These are phyloP conservation scores for Circaetus gallicus DNA, from an alignment of 2,113 vertebrate genomes.

Conservation along the genomic window DNA sequence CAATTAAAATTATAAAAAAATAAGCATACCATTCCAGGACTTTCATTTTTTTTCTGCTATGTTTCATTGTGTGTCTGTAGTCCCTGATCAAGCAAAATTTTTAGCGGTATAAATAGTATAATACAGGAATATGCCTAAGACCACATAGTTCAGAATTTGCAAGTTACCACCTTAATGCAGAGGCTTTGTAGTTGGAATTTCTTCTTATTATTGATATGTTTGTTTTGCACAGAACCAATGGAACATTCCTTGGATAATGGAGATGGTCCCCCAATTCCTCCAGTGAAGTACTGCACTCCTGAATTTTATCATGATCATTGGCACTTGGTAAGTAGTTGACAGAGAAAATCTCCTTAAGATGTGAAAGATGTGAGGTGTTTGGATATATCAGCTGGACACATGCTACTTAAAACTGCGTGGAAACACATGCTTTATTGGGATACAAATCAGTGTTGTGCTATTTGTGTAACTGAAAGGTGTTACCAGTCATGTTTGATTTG, in stretches of 20 bases:
- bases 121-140: neutral
- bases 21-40: neutral
- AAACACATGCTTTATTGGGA: neutral
- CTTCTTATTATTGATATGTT: neutral
- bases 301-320: constrained; percentile 85
- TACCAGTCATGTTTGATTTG: neutral
- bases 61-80: neutral
- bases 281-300: constrained; percentile 79
- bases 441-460: neutral
- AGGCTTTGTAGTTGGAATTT: neutral
- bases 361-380: neutral
- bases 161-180: neutral
- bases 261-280: constrained; percentile 80
- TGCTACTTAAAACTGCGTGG: neutral
- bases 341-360: neutral
- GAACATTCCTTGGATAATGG: constrained; percentile 84
- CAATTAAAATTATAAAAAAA: neutral
- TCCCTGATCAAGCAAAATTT: neutral
- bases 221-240: constrained; percentile 72
- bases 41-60: neutral
- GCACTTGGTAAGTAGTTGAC: constrained; percentile 75
- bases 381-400: neutral
- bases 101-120: neutral
- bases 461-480: neutral
- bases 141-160: neutral